Evolutionary conservation across 2,888 invertebrate genomes (phyloP), one percentile per base, ranked within the genome.

Genomic region (Drosophila macrospina): DNA sequence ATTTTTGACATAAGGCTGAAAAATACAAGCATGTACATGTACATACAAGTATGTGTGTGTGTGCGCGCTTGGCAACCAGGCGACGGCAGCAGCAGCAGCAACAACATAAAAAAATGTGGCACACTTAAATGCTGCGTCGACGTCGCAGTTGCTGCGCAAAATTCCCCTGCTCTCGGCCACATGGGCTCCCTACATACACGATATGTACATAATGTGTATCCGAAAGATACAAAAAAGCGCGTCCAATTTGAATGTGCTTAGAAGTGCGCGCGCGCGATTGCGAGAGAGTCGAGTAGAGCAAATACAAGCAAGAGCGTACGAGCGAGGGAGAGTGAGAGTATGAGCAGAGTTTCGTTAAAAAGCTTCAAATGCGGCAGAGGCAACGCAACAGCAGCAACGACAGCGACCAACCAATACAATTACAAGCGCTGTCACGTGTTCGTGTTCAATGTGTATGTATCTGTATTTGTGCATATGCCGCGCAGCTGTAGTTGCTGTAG

Each of bases 1-100:
- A 86, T 80, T 83, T 86, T 86, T 71, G 83, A 78, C 86, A 83
- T 75, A 81, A 79, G 67, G 75, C 81, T 66, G 68, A 66, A 56
- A 67, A 71, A 66, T 59, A 69, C 59, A 60, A 57, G 66, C 67
- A 63, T 74, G 50, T 77, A 66, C 24, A 20, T 34, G 7, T 24
- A 1, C 15, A 15, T 26, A 1, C 36, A n/a, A n/a, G 20, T 32
- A 11, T 59, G 47, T 67, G 57, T 28, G 6, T 63, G 69, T 72
- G 65, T 48, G 73, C 16, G 65, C 80, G 84, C 86, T 86, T 81
- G 86, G 85, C 81, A 83, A 83, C 86, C 70, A 55, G 48, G 62
- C 65, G 1, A 20, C 20, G 20, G 20, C 20, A 20, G 20, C 20
- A 52, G 20, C 20, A 20, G 20, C 20, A 52, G 52, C 37, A 72